Conservation (phyloP, 2,113 vertebrate species). For the Camelus bactrianus region DNA sequence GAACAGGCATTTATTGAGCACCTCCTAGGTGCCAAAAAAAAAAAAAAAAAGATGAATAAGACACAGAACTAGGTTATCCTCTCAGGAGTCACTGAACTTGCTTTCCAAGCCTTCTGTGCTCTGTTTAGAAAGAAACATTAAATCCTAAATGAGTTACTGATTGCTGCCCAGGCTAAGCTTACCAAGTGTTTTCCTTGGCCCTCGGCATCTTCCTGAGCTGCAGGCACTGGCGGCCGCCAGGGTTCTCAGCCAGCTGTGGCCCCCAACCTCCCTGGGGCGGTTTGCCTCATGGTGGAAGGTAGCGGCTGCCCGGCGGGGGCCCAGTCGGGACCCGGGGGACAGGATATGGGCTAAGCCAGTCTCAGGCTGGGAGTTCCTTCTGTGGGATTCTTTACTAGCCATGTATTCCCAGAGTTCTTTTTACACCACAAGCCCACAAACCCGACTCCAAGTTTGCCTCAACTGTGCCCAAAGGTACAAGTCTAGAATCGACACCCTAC, state of each 20-base stretch:
- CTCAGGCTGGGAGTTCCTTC: slow-evolving; percentile 37
- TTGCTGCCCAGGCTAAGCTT: slow-evolving; percentile 58
- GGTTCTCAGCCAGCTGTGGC: slow-evolving; percentile 53
- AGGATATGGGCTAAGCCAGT: slow-evolving; percentile 51
- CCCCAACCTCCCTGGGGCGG: slow-evolving; percentile 38
- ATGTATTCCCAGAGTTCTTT: slow-evolving; percentile 39
- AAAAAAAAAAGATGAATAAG: slow-evolving; percentile 70
- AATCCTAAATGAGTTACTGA: slow-evolving; percentile 75
- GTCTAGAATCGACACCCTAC: neutral
- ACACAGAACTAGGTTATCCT: slow-evolving; percentile 71
- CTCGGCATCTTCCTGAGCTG: slow-evolving; percentile 66
- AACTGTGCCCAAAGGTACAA: slow-evolving; percentile 53
- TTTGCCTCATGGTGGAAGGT: slow-evolving; percentile 61
- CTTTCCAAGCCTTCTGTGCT: slow-evolving; percentile 76
- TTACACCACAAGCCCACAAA: slow-evolving; percentile 11
- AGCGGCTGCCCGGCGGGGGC: slow-evolving; percentile 6
- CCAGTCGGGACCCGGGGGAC: neutral
- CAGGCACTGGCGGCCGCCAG: slow-evolving; percentile 50
- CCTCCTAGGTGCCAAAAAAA: slow-evolving; percentile 79
- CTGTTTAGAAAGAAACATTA: slow-evolving; percentile 74
- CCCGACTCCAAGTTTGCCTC: slow-evolving; percentile 37
- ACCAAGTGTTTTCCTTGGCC: slow-evolving; percentile 78
- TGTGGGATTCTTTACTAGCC: slow-evolving; percentile 31
- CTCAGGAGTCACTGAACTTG: slow-evolving; percentile 65
- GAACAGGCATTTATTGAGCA: slow-evolving; percentile 76